These are phyloP conservation scores for Ceratina australensis DNA, from an alignment of 1,140 invertebrate species.

Conservation along the genomic window DNA sequence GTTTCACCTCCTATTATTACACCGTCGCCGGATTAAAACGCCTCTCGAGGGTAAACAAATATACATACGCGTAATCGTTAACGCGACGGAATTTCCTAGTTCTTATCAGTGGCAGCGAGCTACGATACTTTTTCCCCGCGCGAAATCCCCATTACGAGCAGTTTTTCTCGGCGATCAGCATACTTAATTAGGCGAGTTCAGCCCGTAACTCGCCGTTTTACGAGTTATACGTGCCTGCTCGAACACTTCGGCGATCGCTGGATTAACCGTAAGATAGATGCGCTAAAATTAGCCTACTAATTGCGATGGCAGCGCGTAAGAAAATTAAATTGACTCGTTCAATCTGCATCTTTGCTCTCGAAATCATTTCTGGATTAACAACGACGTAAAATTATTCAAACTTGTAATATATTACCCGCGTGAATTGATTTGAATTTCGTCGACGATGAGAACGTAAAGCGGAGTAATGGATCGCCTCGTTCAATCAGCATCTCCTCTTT, in stretches of 20 bases:
- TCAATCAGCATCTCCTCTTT: too few relatives aligned
- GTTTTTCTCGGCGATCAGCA: slow-evolving; percentile 59
- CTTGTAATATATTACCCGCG: too few relatives aligned
- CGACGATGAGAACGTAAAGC: too few relatives aligned
- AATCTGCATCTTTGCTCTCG: too few relatives aligned
- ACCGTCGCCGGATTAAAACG: slow-evolving; percentile 12
- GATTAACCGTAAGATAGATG: slow-evolving; percentile 24
- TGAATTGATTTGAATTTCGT: too few relatives aligned
- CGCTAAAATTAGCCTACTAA: slow-evolving; percentile 7
- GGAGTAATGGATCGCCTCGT: neutral
- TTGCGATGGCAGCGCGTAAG: neutral
- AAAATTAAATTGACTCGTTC: too few relatives aligned
- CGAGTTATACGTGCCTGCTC: slow-evolving; percentile 51
- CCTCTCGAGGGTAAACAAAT: too few relatives aligned
- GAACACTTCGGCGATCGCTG: slow-evolving; percentile 34
- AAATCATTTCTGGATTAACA: too few relatives aligned
- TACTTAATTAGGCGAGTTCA: slow-evolving; percentile 62
- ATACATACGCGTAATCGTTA: neutral
- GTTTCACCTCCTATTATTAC: too few relatives aligned
- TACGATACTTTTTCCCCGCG: slow-evolving; percentile 14
- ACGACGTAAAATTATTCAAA: too few relatives aligned
- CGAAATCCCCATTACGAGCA: slow-evolving; percentile 43
- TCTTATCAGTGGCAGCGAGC: neutral
- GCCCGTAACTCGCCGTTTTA: slow-evolving; percentile 43
- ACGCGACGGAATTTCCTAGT: slow-evolving; percentile 9